Conservation (phyloP, 2,797 vertebrate species). For the Lithobates pipiens region DNA sequence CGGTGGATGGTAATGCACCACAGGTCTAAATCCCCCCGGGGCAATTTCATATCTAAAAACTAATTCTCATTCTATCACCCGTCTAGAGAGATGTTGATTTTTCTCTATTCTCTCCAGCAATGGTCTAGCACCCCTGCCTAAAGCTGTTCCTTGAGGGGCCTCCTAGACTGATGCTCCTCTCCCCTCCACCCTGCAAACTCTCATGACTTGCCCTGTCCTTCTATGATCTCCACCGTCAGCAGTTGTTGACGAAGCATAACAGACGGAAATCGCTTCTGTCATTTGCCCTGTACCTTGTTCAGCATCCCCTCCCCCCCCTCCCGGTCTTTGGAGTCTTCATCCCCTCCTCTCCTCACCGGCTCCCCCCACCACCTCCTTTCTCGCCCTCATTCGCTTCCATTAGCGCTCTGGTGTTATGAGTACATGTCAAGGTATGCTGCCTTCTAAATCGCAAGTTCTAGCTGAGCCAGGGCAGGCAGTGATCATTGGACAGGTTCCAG, state of each 20-base stretch:
- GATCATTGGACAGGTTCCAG: slow-evolving; percentile 76
- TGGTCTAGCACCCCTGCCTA: background rate
- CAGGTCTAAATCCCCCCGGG: background rate
- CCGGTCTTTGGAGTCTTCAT: background rate
- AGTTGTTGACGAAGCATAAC: slow-evolving; percentile 65
- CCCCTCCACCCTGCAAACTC: background rate
- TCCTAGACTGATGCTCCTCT: background rate
- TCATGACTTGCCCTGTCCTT: slow-evolving; percentile 1
- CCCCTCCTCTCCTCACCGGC: background rate
- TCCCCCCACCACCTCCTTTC: background rate
- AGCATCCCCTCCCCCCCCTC: too few species aligned
- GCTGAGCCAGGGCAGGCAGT: slow-evolving; percentile 71
- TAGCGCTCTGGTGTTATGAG: slow-evolving; percentile 54
- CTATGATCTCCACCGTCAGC: slow-evolving; percentile 13
- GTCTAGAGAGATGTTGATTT: too few species aligned
- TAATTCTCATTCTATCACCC: too few species aligned
- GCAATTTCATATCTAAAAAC: too few species aligned
- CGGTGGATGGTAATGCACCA: background rate
- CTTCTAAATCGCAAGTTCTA: slow-evolving; percentile 75
- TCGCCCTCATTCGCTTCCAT: background rate
- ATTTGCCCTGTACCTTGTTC: slow-evolving; percentile 38
- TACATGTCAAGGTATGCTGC: slow-evolving; percentile 78
- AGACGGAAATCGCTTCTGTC: slow-evolving; percentile 60
- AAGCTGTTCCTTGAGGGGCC: too few species aligned
- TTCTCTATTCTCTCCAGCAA: too few species aligned